A percentile compares a stretch with the other conserved stretches of the same genome.
Evolutionary conservation across 2,797 vertebrate genomes (phyloP).

Genomic region (Manis crassicaudata): DNA sequence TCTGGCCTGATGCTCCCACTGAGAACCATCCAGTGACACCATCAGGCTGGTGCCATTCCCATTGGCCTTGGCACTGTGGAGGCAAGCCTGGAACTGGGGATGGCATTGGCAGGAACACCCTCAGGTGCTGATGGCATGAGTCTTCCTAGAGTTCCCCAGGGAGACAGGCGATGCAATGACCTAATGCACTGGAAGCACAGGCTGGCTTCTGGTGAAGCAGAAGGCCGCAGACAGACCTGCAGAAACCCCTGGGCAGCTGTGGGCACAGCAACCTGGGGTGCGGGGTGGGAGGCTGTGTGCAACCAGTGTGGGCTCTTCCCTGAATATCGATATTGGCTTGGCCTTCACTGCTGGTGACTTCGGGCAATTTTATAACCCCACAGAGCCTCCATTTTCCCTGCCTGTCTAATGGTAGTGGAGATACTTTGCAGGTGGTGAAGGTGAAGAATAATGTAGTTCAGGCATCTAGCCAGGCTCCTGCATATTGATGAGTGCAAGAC

Average conservation of each 20-base stretch:
- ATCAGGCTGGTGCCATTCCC: neutral
- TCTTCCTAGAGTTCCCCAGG: neutral
- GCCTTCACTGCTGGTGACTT: neutral
- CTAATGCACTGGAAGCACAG: neutral
- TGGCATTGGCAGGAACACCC: neutral
- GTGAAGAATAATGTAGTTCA: neutral
- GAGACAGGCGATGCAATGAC: neutral
- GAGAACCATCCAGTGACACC: neutral
- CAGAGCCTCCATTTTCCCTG: neutral
- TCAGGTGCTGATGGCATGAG: neutral
- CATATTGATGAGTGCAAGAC: neutral
- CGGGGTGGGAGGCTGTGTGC: neutral
- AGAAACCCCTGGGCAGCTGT: neutral
- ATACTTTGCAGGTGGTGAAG: neutral
- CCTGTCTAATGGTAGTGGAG: neutral
- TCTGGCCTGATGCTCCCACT: rapidly evolving
- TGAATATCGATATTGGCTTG: neutral
- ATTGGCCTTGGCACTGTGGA: neutral
- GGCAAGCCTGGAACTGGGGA: neutral
- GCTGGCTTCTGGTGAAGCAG: neutral
- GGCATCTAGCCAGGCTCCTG: neutral
- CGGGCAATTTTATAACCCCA: neutral
- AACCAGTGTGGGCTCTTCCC: neutral
- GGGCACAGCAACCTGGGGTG: neutral
- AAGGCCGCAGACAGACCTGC: neutral